Conservation (phyloP, 35 echinoderm and acorn worm species). For the Ptychodera flava region DNA sequence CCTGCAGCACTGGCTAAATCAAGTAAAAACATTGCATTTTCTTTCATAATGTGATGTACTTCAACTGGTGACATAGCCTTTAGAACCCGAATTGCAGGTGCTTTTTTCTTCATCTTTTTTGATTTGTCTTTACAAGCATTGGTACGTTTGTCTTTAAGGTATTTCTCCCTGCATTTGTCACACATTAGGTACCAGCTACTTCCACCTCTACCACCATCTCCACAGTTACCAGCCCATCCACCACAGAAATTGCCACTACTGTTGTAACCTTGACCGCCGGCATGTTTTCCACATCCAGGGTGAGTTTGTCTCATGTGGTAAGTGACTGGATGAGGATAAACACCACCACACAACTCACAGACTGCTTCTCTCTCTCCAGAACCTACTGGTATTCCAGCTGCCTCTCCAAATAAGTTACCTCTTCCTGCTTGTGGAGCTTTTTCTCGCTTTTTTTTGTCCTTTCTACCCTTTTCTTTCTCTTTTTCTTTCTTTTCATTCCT, state of each 20-base stretch:
- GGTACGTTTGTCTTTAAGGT: slow-evolving; percentile 79
- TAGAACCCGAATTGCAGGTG: slow-evolving; percentile 64
- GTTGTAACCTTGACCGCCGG: slow-evolving; percentile 90
- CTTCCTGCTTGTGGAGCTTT: slow-evolving; percentile 69
- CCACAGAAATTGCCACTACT: slow-evolving; percentile 92
- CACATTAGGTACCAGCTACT: slow-evolving; percentile 99
- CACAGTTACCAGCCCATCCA: slow-evolving; percentile 94
- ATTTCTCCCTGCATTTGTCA: slow-evolving; percentile 75
- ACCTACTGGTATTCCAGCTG: slow-evolving; percentile 74
- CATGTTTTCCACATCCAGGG: slow-evolving; percentile 83
- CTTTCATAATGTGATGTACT: slow-evolving; percentile 97
- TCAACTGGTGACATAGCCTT: slow-evolving; percentile 79
- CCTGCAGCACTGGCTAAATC: slow-evolving; percentile 85
- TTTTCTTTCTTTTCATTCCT: slow-evolving; percentile 55
- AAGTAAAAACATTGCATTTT: slow-evolving; percentile 90
- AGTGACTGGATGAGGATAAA: slow-evolving; percentile 91
- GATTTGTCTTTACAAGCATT: slow-evolving; percentile 53
- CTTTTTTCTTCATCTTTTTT: slow-evolving; percentile 76
- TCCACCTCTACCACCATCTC: slow-evolving; percentile 72
- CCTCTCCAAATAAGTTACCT: slow-evolving; percentile 93
- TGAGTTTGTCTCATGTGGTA: slow-evolving; percentile 95
- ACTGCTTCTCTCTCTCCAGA: slow-evolving; percentile 62
- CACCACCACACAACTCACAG: slow-evolving; percentile 83
- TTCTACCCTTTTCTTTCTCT: slow-evolving; percentile 49
- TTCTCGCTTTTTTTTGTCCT: slow-evolving; percentile 87